Conservation (phyloP, 35 echinoderm and acorn worm species). For the Patiria miniata region DNA sequence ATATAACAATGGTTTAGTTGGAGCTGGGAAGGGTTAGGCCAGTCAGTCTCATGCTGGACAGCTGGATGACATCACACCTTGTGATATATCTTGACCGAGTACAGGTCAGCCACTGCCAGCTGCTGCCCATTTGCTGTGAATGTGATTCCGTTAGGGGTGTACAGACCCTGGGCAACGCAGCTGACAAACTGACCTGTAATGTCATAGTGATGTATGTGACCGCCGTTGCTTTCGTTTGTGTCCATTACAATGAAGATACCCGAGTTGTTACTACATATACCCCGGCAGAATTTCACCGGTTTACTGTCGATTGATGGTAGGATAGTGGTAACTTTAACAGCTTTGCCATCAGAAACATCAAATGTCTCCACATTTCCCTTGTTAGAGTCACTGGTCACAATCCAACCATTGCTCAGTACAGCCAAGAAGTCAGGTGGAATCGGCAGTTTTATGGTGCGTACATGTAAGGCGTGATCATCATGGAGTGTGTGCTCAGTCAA, state of each 20-base stretch:
- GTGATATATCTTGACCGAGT: conserved; percentile 1
- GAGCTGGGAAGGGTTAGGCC: too few relatives aligned
- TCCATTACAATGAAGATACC: not conserved
- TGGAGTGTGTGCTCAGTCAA: too few relatives aligned
- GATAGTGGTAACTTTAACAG: not conserved
- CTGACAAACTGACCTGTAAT: not conserved
- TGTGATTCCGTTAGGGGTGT: not conserved
- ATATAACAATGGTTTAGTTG: too few relatives aligned
- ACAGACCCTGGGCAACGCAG: not conserved
- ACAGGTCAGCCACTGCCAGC: not conserved
- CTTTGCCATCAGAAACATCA: not conserved
- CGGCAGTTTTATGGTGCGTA: not conserved
- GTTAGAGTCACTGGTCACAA: not conserved
- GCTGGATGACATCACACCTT: not conserved
- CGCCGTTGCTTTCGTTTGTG: not conserved
- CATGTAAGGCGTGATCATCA: not conserved
- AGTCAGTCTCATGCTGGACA: too few relatives aligned
- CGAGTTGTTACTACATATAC: not conserved
- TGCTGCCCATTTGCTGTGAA: conserved; percentile 4
- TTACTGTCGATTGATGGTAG: not conserved
- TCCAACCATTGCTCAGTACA: not conserved
- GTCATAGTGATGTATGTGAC: conserved; percentile 12
- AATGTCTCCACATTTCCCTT: not conserved
- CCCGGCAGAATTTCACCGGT: not conserved
- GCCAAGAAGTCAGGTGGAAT: not conserved